A percentile compares a stretch with the other conserved stretches of the same genome.
Evolutionary conservation across 2,888 invertebrate genomes (phyloP).

Genomic region (Folsomia manolachei): DNA sequence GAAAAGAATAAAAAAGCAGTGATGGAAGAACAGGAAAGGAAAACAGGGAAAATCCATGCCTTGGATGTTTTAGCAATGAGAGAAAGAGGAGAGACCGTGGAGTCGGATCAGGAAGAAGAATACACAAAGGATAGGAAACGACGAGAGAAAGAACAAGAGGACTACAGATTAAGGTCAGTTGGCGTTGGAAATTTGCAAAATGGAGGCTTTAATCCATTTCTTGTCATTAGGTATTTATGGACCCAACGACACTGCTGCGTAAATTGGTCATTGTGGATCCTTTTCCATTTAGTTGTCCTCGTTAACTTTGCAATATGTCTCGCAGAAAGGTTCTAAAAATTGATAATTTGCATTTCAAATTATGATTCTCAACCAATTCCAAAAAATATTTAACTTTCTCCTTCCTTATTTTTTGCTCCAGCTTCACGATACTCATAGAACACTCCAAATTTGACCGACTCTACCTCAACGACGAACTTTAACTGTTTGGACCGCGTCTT

Average conservation of each 20-base stretch:
- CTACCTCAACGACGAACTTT: slow-evolving; percentile 17
- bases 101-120: slow-evolving; percentile 20
- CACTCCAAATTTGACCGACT: slow-evolving; percentile 24
- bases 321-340: slow-evolving; percentile 26
- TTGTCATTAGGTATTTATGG: not conserved
- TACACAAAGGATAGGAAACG: slow-evolving; percentile 21
- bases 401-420: not conserved
- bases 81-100: not conserved
- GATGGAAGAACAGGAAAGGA: not conserved
- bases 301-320: slow-evolving; percentile 24
- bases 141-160: slow-evolving; percentile 9
- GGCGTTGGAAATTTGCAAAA: too few relatives aligned
- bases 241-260: not conserved
- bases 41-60: not conserved
- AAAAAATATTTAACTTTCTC: not conserved
- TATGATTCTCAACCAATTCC: too few relatives aligned
- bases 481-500: slow-evolving; percentile 23
- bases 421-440: slow-evolving; percentile 21
- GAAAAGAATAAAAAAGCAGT: not conserved
- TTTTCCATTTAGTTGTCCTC: slow-evolving; percentile 24
- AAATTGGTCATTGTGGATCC: slow-evolving; percentile 7
- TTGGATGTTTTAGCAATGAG: not conserved
- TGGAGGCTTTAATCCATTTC: not conserved
- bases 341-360: too few relatives aligned
- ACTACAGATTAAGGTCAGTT: not conserved